Percentiles rank a stretch among this genome's conserved stretches.
phyloP scores from a whole-genome alignment of 2,888 invertebrate species.

The Euplexia lucipara region DNA sequence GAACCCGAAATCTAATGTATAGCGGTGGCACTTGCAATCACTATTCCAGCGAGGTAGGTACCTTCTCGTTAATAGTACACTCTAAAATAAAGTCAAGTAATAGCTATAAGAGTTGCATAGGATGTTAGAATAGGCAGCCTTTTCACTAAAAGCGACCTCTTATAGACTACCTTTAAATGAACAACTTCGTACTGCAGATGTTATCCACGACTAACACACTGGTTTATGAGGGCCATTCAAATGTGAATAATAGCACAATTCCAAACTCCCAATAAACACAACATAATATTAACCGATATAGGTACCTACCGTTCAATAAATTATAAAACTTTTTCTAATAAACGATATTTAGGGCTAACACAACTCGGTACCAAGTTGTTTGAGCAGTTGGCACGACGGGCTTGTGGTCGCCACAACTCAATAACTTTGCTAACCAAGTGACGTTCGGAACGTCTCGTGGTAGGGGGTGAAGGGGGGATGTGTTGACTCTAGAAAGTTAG shows the following conservation, averaged over 20 bases:
- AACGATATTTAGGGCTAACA: conserved; percentile 66
- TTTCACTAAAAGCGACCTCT: neutral
- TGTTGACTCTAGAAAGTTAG: conserved; percentile 68
- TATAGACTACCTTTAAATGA: neutral
- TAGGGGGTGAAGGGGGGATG: conserved; percentile 28
- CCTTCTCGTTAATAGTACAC: no score
- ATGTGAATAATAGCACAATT: conserved; percentile 22
- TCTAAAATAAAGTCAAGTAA: no score
- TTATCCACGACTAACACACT: neutral
- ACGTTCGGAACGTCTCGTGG: conserved; percentile 58
- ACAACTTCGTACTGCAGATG: neutral
- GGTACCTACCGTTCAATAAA: conserved; percentile 56
- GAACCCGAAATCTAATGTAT: no score
- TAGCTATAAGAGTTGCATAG: no score
- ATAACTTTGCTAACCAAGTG: conserved; percentile 68
- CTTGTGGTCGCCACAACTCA: conserved; percentile 65
- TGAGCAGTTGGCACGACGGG: conserved; percentile 61
- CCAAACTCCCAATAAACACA: conserved; percentile 40
- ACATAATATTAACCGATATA: conserved; percentile 37
- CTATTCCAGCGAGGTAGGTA: no score
- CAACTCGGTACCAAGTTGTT: conserved; percentile 62
- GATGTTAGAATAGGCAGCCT: no score
- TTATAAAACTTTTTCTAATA: conserved; percentile 75
- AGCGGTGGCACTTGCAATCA: no score
- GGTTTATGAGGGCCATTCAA: conserved; percentile 6